phyloP scores from a whole-genome alignment of 2,113 vertebrate species.

The Calcarius ornatus region DNA sequence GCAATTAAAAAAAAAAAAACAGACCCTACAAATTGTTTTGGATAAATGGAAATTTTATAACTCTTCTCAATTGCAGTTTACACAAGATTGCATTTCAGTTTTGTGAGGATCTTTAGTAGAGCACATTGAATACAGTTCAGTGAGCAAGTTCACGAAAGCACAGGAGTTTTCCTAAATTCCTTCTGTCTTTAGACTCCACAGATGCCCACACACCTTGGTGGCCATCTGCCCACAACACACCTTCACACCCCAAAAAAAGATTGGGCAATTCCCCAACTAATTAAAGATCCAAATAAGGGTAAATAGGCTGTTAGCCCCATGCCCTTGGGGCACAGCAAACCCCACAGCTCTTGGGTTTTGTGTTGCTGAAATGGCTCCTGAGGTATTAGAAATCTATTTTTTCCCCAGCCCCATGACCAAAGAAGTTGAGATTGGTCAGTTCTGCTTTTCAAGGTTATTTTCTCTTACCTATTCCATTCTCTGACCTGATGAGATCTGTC shows the following conservation, averaged over 20 bases:
- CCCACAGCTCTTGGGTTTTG: not conserved
- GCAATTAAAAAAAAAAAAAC: not conserved
- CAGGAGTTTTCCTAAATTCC: not conserved
- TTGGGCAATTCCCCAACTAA: not conserved
- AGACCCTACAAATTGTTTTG: conserved; percentile 1
- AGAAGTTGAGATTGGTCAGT: too few relatives aligned
- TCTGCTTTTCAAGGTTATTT: too few relatives aligned
- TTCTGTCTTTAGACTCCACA: not conserved
- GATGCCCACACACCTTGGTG: conserved; percentile 2
- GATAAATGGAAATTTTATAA: not conserved
- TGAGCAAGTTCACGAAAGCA: not conserved
- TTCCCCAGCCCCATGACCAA: too few relatives aligned
- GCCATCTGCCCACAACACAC: not conserved
- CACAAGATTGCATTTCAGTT: conserved; percentile 12
- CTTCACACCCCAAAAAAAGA: not conserved
- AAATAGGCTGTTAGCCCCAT: not conserved
- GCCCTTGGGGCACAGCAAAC: rapidly evolving
- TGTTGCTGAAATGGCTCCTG: too few relatives aligned
- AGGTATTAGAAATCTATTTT: too few relatives aligned
- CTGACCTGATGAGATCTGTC: too few relatives aligned
- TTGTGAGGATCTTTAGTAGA: not conserved
- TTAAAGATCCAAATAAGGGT: not conserved
- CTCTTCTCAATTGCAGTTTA: conserved; percentile 1
- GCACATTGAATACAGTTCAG: not conserved
- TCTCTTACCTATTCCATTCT: too few relatives aligned